phyloP scores from a whole-genome alignment of 2,888 invertebrate genomes.

The Cosmia pyralina region DNA sequence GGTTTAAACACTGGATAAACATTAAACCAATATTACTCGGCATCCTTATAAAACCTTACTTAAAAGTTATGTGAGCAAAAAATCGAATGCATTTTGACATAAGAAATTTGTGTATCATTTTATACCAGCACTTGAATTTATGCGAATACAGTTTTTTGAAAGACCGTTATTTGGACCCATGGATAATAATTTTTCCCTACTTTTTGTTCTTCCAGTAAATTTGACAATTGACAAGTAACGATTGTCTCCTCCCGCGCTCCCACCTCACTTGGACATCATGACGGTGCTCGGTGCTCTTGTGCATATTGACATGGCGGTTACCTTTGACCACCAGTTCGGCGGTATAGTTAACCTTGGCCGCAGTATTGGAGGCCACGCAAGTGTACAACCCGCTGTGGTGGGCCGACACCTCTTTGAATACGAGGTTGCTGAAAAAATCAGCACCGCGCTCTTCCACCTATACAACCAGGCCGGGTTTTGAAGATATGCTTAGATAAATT shows the following conservation, averaged over 20 bases:
- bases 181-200: not conserved
- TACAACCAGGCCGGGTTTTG: slow-evolving; percentile 70
- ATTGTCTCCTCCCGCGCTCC: slow-evolving; percentile 43
- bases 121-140: no score
- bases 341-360: slow-evolving; percentile 93
- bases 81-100: not conserved
- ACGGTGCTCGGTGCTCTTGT: slow-evolving; percentile 70
- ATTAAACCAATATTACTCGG: not conserved
- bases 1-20: not conserved
- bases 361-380: slow-evolving; percentile 93
- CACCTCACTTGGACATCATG: slow-evolving; percentile 50
- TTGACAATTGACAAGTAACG: not conserved
- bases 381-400: slow-evolving; percentile 93
- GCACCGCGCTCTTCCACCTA: slow-evolving; percentile 93
- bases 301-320: slow-evolving; percentile 80
- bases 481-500: slow-evolving; percentile 47
- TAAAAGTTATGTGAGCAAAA: not conserved
- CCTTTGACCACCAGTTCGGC: slow-evolving; percentile 94
- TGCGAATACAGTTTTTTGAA: not conserved
- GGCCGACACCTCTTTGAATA: slow-evolving; percentile 93
- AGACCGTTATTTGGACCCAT: not conserved
- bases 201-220: not conserved
- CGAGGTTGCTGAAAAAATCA: slow-evolving; percentile 94
- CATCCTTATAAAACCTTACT: not conserved
- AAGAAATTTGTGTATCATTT: not conserved